Base-by-base conservation (phyloP, 1,140 invertebrate species). In the Geopemphigus sp. region DNA sequence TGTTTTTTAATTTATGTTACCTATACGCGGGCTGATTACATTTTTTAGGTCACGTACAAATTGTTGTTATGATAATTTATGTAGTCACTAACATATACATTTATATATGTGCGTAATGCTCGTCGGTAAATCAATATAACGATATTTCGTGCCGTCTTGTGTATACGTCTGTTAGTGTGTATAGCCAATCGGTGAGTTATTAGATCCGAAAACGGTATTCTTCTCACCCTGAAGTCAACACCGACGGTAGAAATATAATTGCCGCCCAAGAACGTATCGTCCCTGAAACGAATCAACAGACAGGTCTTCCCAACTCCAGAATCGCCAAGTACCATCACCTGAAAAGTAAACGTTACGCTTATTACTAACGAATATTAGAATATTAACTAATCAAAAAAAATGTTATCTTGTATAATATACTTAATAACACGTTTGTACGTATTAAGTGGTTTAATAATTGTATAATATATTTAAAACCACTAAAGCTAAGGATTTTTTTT, bases 161-260 rank as follows among this genome's bases (percentile, higher is more conserved):
- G 1, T 32, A 10, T 50, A 2, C 24, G 50, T 59, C 22, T 10
- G 11, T 50, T 50, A 50, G 0, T 15, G 8, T 19, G 39, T 10
- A 12, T 26, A 22, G 26, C 45, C 8, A 39, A 24, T 66, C 39
- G 15, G 47, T 26, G 22, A 56, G 24, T 70, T 59, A 50, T n/a
- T 22, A 76, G 15, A 53, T 53, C 17, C 3, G 11, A 54, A 54
- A 54, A 19, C 26, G 66, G 72, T 81, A n/a, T 29, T 57, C 45
- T 84, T 85, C 90, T 91, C 90, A 97, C 95, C 92, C 94, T 91
- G 88, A 95, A 97, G 88, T 97, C 95, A 86, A 97, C 95, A 85
- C 95, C 95, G 83, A 97, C 94, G 24, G 95, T 97, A 81, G 94
- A 95, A 86, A 97, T 95, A 88, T 94, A 96, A 87, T 94, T 94